These are phyloP conservation scores for Acanthurus leucopareius DNA, from an alignment of 2,797 vertebrate genomes.

Conservation along the genomic window DNA sequence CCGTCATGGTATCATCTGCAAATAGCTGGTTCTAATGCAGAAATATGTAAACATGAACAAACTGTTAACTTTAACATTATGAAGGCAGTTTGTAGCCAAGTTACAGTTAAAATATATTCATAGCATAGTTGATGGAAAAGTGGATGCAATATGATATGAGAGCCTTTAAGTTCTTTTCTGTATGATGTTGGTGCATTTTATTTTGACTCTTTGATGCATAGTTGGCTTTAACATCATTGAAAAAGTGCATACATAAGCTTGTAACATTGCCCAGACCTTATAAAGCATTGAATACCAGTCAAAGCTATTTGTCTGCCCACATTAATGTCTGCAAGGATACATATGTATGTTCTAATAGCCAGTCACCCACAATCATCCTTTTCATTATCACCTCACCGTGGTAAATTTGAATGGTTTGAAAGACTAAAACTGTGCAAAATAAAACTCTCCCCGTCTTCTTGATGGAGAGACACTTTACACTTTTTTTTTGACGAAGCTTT, in stretches of 20 bases:
- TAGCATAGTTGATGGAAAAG: too few relatives aligned
- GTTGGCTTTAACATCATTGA: constrained; percentile 19
- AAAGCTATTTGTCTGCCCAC: constrained; percentile 50
- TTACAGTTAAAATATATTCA: background rate
- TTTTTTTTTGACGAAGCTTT: constrained; percentile 72
- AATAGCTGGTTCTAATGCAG: constrained; percentile 3
- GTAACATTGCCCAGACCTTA: constrained; percentile 9
- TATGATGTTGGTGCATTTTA: background rate
- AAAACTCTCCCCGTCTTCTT: constrained; percentile 61
- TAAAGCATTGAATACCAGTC: constrained; percentile 27
- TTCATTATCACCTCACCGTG: constrained; percentile 66
- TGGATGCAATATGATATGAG: too few relatives aligned
- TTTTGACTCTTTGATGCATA: background rate
- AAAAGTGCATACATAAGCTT: constrained; percentile 5
- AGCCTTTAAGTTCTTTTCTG: background rate
- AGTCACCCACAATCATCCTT: constrained; percentile 49
- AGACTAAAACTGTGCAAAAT: constrained; percentile 65
- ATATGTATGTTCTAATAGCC: constrained; percentile 52
- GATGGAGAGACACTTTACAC: constrained; percentile 78
- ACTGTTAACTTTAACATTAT: background rate
- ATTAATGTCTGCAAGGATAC: constrained; percentile 25
- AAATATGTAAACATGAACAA: background rate
- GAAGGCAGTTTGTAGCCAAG: background rate
- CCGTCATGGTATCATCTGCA: background rate
- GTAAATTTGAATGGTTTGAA: constrained; percentile 64